Base-by-base conservation (phyloP, 2,797 vertebrate species). In the Hydrolagus colliei region DNA sequence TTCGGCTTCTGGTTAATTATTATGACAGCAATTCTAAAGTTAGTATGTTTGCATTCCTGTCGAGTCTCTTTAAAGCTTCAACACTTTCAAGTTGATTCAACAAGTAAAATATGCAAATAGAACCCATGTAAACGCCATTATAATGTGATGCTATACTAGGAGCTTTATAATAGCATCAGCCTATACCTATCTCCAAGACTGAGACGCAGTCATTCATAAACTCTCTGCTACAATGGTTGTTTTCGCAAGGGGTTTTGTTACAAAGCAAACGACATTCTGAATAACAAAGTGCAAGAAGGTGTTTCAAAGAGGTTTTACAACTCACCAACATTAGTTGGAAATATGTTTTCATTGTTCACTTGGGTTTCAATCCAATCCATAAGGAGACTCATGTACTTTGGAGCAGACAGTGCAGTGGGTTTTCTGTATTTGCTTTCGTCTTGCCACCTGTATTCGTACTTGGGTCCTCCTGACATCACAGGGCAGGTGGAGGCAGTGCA, bases 351-450 rank as follows among this genome's bases (percentile, higher is more conserved):
- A 12, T 96, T 96, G 89, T 96, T 96, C 89, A 96, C 96, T 88
- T 96, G 94, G 86, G 94, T 87, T 87, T 96, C 95, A 0, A 96
- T 95, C 95, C 95, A 96, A 88, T 96, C 95, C 95, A 96, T 96
- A 35, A 96, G 94, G 84, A 95, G 93, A 90, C 94, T 95, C 95
- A 96, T 96, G 88, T 96, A 96, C 0, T 95, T 92, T 1, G 94
- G 95, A 0, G 94, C 95, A 5, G 95, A 94, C 90, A 96, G 68
- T 0, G 95, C 92, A 2, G 95, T 96, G 0, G 95, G 95, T 87
- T 94, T 95, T 91, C 95, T 96, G 87, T 95, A 96, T 82, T 94
- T 95, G 74, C 91, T 86, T 84, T 96, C 94, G 0, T 96, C 95
- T 87, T 96, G 95, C 95, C 95, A 96, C 75, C 95, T 91, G 73